Percentiles rank a stretch among this genome's conserved stretches.
These are phyloP conservation scores for Paramormyrops hopkinsi DNA, from an alignment of 2,797 vertebrate genomes.

Conservation along the genomic window DNA sequence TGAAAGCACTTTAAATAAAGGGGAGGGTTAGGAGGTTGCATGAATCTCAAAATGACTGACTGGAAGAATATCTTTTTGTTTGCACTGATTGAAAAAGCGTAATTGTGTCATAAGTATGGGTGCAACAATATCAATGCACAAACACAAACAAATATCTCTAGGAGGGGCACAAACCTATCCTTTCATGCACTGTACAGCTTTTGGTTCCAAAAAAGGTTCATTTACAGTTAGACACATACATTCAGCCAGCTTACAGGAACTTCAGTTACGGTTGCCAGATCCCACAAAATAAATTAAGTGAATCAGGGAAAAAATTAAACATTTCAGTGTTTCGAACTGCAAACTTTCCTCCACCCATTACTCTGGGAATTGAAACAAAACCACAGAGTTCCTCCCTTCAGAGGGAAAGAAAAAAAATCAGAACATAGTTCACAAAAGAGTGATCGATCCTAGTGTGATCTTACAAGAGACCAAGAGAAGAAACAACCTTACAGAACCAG, in stretches of 20 bases:
- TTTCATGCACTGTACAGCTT: not conserved
- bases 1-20: slow-evolving; percentile 30
- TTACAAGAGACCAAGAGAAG: not conserved
- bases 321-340: not conserved
- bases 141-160: not conserved
- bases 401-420: not conserved
- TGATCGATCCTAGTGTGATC: not conserved
- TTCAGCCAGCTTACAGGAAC: not conserved
- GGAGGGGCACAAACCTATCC: not conserved
- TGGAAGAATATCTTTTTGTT: not conserved
- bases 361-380: slow-evolving; percentile 10
- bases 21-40: slow-evolving; percentile 31
- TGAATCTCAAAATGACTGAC: not conserved
- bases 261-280: not conserved
- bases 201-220: not conserved
- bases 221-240: not conserved
- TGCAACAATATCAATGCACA: not conserved
- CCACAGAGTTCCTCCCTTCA: not conserved
- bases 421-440: not conserved
- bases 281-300: not conserved
- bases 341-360: slow-evolving; percentile 11
- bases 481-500: not conserved
- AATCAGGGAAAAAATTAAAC: not conserved
- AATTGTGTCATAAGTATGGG: not conserved
- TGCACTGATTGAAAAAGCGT: not conserved